Conservation (phyloP, 1,140 invertebrate species). For the Brachionus sp. region DNA sequence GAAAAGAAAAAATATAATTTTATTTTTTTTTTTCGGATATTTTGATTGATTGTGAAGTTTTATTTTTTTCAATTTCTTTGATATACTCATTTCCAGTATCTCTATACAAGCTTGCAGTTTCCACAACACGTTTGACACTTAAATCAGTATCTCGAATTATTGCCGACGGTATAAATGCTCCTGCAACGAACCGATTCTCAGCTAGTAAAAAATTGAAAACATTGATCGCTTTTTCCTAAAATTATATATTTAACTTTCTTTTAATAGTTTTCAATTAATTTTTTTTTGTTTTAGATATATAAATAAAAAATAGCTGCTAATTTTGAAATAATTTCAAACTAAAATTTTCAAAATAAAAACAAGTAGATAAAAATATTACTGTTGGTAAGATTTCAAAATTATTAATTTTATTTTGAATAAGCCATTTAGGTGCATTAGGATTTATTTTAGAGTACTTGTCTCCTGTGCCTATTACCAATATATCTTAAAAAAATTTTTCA, state of each 20-base stretch:
- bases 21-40: background rate
- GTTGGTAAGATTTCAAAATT: slow-evolving; percentile 43
- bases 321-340: too few relatives aligned
- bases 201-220: slow-evolving; percentile 41
- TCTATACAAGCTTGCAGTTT: slow-evolving; percentile 1
- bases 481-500: background rate
- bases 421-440: slow-evolving; percentile 30
- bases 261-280: too few relatives aligned
- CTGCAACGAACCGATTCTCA: slow-evolving; percentile 26
- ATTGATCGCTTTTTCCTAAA: slow-evolving; percentile 41
- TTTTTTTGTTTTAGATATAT: too few relatives aligned
- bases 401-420: slow-evolving; percentile 31
- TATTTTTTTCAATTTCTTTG: background rate
- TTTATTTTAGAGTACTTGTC: slow-evolving; percentile 44
- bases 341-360: too few relatives aligned
- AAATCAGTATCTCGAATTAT: background rate
- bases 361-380: background rate
- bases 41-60: background rate
- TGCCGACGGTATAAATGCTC: slow-evolving; percentile 5
- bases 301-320: too few relatives aligned
- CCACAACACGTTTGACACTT: slow-evolving; percentile 30
- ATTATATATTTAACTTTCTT: background rate
- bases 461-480: slow-evolving; percentile 30
- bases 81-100: background rate
- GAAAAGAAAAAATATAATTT: background rate